phyloP scores from a whole-genome alignment of 2,113 vertebrate genomes.

The Phaethornis superciliosus region DNA sequence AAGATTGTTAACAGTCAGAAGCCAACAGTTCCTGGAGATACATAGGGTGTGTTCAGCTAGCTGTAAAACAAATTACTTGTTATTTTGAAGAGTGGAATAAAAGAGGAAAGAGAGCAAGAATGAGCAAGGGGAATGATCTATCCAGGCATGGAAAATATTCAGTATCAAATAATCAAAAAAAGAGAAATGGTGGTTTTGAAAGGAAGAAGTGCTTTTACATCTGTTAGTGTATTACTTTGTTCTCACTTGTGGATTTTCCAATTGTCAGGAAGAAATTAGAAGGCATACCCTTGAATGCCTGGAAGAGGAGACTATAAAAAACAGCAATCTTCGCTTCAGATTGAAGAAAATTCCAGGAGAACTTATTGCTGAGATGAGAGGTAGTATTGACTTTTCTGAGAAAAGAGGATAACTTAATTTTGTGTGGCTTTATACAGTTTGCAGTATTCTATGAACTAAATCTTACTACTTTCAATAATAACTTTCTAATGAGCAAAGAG shows the following conservation, averaged over 20 bases:
- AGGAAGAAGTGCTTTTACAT: not conserved
- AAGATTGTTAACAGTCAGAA: not conserved
- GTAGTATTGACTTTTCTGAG: slow-evolving; percentile 41
- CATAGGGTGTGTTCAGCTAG: not conserved
- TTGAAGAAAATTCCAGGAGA: slow-evolving; percentile 53
- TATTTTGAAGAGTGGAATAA: not conserved
- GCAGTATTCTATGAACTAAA: not conserved
- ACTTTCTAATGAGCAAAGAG: not conserved
- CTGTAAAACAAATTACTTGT: not conserved
- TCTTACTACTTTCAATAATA: not conserved
- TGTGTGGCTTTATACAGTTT: not conserved
- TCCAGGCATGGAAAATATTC: not conserved
- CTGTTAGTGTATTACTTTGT: not conserved
- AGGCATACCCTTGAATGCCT: slow-evolving; percentile 74
- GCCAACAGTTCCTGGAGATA: not conserved
- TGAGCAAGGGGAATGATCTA: not conserved
- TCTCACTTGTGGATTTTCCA: not conserved
- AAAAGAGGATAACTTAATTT: not conserved
- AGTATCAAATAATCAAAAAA: not conserved
- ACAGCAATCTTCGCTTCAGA: slow-evolving; percentile 76
- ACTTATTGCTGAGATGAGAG: slow-evolving; percentile 75
- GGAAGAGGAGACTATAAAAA: slow-evolving; percentile 85
- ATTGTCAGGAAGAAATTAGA: slow-evolving; percentile 76
- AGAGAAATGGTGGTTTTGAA: accelerated
- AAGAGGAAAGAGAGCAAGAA: not conserved